These are phyloP conservation scores for Adineta ricciae DNA, from an alignment of 2,888 invertebrate genomes.

Conservation along the genomic window DNA sequence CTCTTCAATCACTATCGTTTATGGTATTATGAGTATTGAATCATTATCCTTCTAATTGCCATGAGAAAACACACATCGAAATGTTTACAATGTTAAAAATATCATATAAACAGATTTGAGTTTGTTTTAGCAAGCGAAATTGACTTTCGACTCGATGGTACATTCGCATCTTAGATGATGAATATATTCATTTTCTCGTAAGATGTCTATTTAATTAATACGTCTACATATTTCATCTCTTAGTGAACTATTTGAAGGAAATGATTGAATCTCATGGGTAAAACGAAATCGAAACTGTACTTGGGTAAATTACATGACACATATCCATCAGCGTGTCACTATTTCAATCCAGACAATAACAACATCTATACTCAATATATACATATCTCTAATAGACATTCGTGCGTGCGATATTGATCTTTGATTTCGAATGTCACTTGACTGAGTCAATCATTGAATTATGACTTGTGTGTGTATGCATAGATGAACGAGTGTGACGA, in stretches of 20 bases:
- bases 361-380: background rate
- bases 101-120: too few species aligned
- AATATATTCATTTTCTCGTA: too few species aligned
- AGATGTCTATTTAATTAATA: background rate
- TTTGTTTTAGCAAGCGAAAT: too few species aligned
- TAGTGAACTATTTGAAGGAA: background rate
- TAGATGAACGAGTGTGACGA: background rate
- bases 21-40: background rate
- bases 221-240: background rate
- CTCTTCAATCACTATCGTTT: background rate
- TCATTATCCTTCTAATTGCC: background rate
- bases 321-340: slow-evolving; percentile 4
- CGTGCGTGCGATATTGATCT: slow-evolving; percentile 13
- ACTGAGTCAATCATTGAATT: background rate
- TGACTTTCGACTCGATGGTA: too few species aligned
- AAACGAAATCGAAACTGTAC: background rate
- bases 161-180: too few species aligned
- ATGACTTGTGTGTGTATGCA: background rate
- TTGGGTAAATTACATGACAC: background rate
- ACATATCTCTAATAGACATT: slow-evolving; percentile 4
- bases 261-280: background rate
- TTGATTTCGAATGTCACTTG: slow-evolving; percentile 7
- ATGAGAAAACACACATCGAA: background rate
- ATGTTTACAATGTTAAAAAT: too few species aligned
- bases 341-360: slow-evolving; percentile 9